Percentiles rank a stretch among this genome's conserved stretches.
These are phyloP conservation scores for Garrulus glandarius DNA, from an alignment of 2,797 vertebrate genomes.

Conservation along the genomic window DNA sequence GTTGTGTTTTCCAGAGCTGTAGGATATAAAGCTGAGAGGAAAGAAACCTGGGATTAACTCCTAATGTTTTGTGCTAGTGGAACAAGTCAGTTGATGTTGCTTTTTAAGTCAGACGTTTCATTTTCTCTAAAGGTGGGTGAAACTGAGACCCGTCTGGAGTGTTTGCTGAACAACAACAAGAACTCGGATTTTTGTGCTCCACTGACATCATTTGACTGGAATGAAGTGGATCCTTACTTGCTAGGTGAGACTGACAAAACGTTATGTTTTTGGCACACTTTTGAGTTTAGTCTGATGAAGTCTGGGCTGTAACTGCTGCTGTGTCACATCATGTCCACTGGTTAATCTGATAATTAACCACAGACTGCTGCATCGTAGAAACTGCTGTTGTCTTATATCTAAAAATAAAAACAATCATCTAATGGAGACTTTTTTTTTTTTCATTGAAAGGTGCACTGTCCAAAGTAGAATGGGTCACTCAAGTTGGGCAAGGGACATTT, in stretches of 20 bases:
- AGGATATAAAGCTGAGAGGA: neutral
- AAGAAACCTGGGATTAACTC: neutral
- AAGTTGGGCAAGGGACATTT: neutral
- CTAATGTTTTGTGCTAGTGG: neutral
- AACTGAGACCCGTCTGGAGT: constrained; percentile 95
- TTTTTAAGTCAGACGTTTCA: neutral
- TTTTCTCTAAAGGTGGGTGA: constrained; percentile 87
- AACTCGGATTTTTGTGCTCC: constrained; percentile 99
- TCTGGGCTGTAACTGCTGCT: neutral
- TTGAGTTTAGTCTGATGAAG: neutral
- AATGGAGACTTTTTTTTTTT: neutral
- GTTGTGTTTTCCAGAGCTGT: neutral
- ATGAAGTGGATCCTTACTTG: constrained; percentile 97
- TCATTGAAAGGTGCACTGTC: neutral
- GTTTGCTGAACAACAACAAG: constrained; percentile 98
- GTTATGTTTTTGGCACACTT: neutral
- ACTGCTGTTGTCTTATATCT: neutral
- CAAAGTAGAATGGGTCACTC: neutral
- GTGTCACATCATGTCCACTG: neutral
- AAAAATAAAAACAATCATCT: neutral
- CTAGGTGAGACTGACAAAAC: constrained; percentile 80
- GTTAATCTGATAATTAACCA: neutral
- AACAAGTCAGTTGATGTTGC: neutral
- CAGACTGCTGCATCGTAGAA: neutral
- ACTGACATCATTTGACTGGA: constrained; percentile 98